Evolutionary conservation across 1,140 invertebrate species (phyloP).

Genomic region (Aphelinus atriplicis): DNA sequence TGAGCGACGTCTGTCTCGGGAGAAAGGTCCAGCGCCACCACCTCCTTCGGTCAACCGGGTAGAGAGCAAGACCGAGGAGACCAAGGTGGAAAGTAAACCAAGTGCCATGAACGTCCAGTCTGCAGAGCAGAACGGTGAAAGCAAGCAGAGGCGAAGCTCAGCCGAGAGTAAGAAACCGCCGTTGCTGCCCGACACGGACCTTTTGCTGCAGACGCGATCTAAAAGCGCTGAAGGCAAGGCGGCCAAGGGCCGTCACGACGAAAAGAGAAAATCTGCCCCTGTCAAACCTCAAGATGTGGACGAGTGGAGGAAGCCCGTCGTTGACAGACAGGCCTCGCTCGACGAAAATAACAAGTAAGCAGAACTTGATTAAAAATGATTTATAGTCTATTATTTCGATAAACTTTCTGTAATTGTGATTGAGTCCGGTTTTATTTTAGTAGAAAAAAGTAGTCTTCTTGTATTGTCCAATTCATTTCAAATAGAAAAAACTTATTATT

Average conservation of each 20-base stretch:
- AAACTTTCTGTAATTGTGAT: too few species aligned
- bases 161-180: conserved; percentile 24
- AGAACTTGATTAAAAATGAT: neutral
- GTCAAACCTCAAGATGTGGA: conserved; percentile 41
- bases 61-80: conserved; percentile 53
- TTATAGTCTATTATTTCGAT: too few species aligned
- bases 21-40: conserved; percentile 68
- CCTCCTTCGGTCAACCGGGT: conserved; percentile 59
- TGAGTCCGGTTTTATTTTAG: too few species aligned
- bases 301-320: conserved; percentile 39
- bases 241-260: conserved; percentile 46
- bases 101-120: conserved; percentile 42
- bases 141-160: conserved; percentile 18
- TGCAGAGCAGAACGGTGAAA: conserved; percentile 37
- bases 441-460: too few species aligned
- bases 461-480: too few species aligned
- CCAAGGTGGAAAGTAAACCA: conserved; percentile 40
- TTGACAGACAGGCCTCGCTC: conserved; percentile 55
- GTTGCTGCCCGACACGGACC: conserved; percentile 36
- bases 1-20: conserved; percentile 61
- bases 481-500: too few species aligned
- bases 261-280: conserved; percentile 61
- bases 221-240: conserved; percentile 48
- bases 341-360: conserved; percentile 54
- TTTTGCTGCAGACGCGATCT: conserved; percentile 41